phyloP scores from a whole-genome alignment of 2,797 vertebrate species.

The Selene dorsalis region DNA sequence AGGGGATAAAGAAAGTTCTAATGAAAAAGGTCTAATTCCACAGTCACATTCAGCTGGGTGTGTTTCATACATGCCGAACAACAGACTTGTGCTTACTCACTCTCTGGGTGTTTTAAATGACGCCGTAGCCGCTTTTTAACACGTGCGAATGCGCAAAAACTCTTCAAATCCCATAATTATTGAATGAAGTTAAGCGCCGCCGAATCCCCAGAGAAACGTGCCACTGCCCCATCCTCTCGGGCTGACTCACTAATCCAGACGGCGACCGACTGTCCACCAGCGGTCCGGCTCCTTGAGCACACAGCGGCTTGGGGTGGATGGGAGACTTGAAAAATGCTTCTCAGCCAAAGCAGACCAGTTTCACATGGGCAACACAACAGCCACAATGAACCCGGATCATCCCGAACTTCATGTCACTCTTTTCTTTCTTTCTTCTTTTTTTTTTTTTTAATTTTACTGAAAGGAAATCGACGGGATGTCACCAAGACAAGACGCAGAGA shows the following conservation, averaged over 20 bases:
- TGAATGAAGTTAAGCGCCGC: constrained; percentile 14
- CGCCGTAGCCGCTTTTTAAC: background rate
- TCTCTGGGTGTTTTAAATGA: background rate
- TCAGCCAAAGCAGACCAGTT: background rate
- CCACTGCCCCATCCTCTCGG: constrained; percentile 9
- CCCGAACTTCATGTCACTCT: background rate
- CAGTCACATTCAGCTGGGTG: background rate
- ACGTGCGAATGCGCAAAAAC: background rate
- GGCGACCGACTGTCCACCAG: constrained; percentile 35
- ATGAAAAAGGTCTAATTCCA: background rate
- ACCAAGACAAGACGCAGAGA: constrained; percentile 16
- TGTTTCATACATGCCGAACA: background rate
- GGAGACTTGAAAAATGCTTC: background rate
- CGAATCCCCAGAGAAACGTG: constrained; percentile 29
- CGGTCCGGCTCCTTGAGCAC: constrained; percentile 28
- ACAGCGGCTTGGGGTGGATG: constrained; percentile 33
- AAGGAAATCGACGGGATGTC: background rate
- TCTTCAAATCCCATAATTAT: background rate
- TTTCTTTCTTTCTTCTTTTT: too few species aligned
- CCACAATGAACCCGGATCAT: too few species aligned
- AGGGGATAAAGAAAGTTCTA: background rate
- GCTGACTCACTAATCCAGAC: constrained; percentile 19
- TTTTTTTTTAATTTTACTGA: too few species aligned
- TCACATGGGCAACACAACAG: background rate
- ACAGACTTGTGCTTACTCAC: constrained; percentile 3